These are phyloP conservation scores for Lutjanus argentimaculatus DNA, from an alignment of 2,797 vertebrate species.

Conservation along the genomic window DNA sequence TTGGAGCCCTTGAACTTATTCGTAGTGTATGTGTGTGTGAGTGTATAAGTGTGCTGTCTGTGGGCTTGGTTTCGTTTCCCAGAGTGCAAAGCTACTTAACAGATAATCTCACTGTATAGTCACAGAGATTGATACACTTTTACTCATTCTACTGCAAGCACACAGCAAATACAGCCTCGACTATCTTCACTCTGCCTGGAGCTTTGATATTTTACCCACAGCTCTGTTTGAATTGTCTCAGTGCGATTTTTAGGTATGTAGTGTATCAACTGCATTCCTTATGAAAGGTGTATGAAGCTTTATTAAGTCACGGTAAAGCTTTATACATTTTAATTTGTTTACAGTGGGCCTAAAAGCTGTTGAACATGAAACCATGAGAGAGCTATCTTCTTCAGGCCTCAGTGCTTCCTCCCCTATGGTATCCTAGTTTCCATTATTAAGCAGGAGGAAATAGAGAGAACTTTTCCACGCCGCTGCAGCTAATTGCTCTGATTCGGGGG, in stretches of 20 bases:
- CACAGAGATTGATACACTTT: constrained; percentile 61
- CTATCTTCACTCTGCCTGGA: constrained; percentile 12
- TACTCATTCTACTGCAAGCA: constrained; percentile 30
- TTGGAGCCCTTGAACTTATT: constrained; percentile 77
- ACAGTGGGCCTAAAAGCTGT: constrained; percentile 79
- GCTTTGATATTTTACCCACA: constrained; percentile 42
- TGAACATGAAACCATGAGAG: constrained; percentile 82
- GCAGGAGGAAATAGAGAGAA: constrained; percentile 83
- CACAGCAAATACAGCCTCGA: constrained; percentile 26
- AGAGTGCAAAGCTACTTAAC: constrained; percentile 64
- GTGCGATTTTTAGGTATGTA: constrained; percentile 45
- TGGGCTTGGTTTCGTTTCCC: constrained; percentile 58
- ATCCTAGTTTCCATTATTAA: constrained; percentile 85
- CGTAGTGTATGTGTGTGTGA: constrained; percentile 40
- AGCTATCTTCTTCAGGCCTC: constrained; percentile 82
- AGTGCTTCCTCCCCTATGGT: constrained; percentile 75
- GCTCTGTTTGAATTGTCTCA: constrained; percentile 49
- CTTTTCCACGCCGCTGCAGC: constrained; percentile 81
- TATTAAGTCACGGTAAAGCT: constrained; percentile 80
- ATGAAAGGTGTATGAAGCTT: constrained; percentile 66
- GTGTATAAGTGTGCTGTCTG: constrained; percentile 38
- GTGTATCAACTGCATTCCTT: constrained; percentile 52
- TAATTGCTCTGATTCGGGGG: constrained; percentile 89
- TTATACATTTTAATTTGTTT: constrained; percentile 82
- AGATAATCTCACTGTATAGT: constrained; percentile 60